A percentile compares a stretch with the other conserved stretches of the same genome.
phyloP scores from a whole-genome alignment of 2,888 invertebrate species.

The Aleiodes alternator region DNA sequence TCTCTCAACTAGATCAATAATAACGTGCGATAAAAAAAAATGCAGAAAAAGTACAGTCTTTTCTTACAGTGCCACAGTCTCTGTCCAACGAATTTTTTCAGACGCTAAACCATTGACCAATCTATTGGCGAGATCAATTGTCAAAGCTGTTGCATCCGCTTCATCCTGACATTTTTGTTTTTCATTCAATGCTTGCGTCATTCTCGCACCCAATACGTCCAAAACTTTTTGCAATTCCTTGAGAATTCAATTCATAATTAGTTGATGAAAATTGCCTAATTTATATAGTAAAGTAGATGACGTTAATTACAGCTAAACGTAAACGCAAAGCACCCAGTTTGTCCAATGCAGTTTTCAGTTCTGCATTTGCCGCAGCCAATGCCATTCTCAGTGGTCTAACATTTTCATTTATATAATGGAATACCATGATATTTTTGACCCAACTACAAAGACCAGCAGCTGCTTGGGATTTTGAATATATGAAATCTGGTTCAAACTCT shows the following conservation, averaged over 20 bases:
- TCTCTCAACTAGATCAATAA: too few species aligned
- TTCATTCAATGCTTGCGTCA: constrained; percentile 89
- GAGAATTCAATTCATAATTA: constrained; percentile 22
- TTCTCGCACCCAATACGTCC: constrained; percentile 85
- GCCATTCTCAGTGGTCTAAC: constrained; percentile 95
- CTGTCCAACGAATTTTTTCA: constrained; percentile 91
- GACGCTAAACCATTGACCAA: constrained; percentile 94
- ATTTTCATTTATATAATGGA: constrained; percentile 92
- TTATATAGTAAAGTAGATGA: background rate
- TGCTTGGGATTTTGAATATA: constrained; percentile 90
- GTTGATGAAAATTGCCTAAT: background rate
- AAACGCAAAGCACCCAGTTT: constrained; percentile 87
- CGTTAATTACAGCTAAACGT: constrained; percentile 78
- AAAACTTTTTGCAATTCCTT: constrained; percentile 87
- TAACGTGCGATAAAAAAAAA: too few species aligned
- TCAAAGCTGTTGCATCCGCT: constrained; percentile 91
- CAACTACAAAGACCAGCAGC: constrained; percentile 96
- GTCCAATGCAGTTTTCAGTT: constrained; percentile 87
- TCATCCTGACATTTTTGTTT: constrained; percentile 95
- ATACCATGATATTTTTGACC: constrained; percentile 94
- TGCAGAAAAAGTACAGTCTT: background rate
- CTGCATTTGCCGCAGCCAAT: constrained; percentile 89
- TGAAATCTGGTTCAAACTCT: constrained; percentile 90
- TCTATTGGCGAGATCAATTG: constrained; percentile 93
- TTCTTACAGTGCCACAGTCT: constrained; percentile 78